These are phyloP conservation scores for Pedicia rivosa DNA, from an alignment of 2,888 invertebrate species.

Conservation along the genomic window DNA sequence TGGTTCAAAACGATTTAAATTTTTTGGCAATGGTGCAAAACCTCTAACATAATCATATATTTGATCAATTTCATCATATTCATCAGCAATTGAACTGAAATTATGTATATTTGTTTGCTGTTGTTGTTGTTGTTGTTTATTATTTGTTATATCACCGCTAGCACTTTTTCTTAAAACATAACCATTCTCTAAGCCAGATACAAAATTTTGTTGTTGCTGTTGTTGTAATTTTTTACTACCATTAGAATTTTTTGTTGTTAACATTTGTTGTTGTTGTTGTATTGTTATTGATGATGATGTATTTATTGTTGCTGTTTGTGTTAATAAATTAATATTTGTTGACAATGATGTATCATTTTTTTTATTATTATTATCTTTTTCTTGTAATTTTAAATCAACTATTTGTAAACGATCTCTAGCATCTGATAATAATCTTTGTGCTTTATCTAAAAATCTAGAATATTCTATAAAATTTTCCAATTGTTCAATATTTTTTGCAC, in stretches of 20 bases:
- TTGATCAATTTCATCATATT: slow-evolving; percentile 92
- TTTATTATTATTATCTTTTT: slow-evolving; percentile 35
- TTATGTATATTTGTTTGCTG: too few relatives aligned
- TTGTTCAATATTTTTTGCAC: slow-evolving; percentile 67
- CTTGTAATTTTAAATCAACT: slow-evolving; percentile 63
- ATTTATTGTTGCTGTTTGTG: background rate
- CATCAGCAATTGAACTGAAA: slow-evolving; percentile 51
- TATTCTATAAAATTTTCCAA: slow-evolving; percentile 60
- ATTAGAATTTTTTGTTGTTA: slow-evolving; percentile 23
- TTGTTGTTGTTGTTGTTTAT: slow-evolving; percentile 29
- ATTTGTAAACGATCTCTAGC: slow-evolving; percentile 64
- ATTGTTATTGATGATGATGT: too few relatives aligned
- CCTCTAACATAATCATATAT: slow-evolving; percentile 92
- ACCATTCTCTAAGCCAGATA: slow-evolving; percentile 35
- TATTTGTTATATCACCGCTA: slow-evolving; percentile 53
- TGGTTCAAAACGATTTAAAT: slow-evolving; percentile 33
- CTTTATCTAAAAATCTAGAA: slow-evolving; percentile 60
- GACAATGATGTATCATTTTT: slow-evolving; percentile 21
- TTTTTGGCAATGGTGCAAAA: slow-evolving; percentile 78
- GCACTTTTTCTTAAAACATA: slow-evolving; percentile 60
- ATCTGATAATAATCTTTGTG: slow-evolving; percentile 53
- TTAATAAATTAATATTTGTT: slow-evolving; percentile 19
- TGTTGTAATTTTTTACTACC: slow-evolving; percentile 9
- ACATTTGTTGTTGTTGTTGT: slow-evolving; percentile 27
- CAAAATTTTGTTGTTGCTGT: slow-evolving; percentile 31